phyloP scores from a whole-genome alignment of 2,113 vertebrate genomes.

The Microcebus griseorufus region DNA sequence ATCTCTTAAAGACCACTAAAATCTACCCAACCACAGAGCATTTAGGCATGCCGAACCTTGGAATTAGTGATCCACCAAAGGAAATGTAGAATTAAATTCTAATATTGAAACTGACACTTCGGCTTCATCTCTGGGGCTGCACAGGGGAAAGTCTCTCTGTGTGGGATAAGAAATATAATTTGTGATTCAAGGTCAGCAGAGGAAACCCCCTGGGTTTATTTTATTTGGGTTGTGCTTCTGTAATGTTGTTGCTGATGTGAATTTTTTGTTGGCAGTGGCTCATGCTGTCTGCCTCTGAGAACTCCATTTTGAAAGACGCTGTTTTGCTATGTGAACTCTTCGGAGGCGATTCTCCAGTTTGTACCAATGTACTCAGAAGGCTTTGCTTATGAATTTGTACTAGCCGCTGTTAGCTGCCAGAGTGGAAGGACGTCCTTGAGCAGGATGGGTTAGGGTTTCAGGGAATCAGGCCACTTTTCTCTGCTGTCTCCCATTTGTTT shows the following conservation, averaged over 20 bases:
- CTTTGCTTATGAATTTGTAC: not conserved
- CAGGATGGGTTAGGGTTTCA: not conserved
- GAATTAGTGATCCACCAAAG: not conserved
- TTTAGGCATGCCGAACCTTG: not conserved
- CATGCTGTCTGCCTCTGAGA: not conserved
- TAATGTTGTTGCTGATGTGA: not conserved
- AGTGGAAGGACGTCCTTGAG: not conserved
- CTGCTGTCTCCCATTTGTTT: not conserved
- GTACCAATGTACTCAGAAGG: not conserved
- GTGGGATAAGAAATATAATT: slow-evolving; percentile 39
- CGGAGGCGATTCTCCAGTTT: not conserved
- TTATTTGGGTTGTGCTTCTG: slow-evolving; percentile 15
- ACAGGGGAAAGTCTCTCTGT: not conserved
- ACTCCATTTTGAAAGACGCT: not conserved
- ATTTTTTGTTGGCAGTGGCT: not conserved
- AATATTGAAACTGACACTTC: slow-evolving; percentile 37
- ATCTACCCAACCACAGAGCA: slow-evolving; percentile 21
- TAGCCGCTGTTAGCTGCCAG: no score
- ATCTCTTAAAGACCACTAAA: slow-evolving; percentile 59
- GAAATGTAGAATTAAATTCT: slow-evolving; percentile 58
- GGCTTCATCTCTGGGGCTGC: not conserved
- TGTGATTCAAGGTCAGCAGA: not conserved
- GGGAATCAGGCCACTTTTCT: accelerated
- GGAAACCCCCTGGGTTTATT: slow-evolving; percentile 45
- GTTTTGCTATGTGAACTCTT: not conserved